Evolutionary conservation across 2,888 invertebrate species (phyloP).

Genomic region (Cephus spinipes): DNA sequence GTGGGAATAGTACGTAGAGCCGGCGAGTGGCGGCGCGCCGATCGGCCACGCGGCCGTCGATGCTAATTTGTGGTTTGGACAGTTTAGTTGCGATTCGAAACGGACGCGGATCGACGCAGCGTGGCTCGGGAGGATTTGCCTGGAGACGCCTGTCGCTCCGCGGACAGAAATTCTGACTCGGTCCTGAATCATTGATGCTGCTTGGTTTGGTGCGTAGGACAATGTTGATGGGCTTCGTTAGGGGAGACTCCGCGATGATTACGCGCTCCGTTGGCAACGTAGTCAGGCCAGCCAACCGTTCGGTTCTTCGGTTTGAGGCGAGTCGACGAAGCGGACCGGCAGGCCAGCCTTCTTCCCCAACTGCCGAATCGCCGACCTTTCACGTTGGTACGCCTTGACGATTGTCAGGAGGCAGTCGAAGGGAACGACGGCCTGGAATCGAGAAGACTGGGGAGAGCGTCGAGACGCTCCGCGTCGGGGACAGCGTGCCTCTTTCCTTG

Average conservation of each 20-base stretch:
- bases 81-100: conserved; percentile 29
- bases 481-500: neutral
- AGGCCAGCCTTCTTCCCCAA: neutral
- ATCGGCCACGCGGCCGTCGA: conserved; percentile 34
- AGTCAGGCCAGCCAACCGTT: neutral
- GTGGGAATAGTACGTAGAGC: neutral
- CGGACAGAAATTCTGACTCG: neutral
- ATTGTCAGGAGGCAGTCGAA: neutral
- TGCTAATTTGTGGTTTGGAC: conserved; percentile 35
- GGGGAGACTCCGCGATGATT: conserved; percentile 34
- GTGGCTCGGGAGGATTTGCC: conserved; percentile 12
- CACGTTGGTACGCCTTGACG: neutral
- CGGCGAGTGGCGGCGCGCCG: conserved; percentile 9
- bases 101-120: conserved; percentile 16
- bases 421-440: neutral
- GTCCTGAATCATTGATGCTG: conserved; percentile 31
- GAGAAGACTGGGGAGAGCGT: neutral
- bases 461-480: too few relatives aligned
- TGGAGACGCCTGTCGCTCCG: neutral
- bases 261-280: conserved; percentile 36
- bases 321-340: neutral
- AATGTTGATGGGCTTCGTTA: conserved; percentile 30
- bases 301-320: neutral
- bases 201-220: neutral
- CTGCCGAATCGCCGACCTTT: neutral